Evolutionary conservation across 2,113 vertebrate species (phyloP), one percentile per base, ranked within the genome.

Genomic region (Saccopteryx leptura): DNA sequence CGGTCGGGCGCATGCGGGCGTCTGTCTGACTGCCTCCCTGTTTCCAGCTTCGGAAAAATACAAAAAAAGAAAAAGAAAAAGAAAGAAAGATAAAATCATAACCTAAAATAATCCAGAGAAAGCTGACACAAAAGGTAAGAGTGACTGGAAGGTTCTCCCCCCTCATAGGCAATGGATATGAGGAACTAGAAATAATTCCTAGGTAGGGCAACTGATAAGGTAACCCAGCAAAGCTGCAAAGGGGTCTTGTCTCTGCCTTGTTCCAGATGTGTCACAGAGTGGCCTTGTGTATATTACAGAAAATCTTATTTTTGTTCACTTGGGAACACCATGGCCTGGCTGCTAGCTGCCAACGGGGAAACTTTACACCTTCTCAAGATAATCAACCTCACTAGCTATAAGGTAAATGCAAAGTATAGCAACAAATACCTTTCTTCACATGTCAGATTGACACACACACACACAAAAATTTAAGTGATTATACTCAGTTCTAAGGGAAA

Each of bases 201-300:
- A 23, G 33, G 31, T 17, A 60, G 60, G 72, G 10, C 63, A 85
- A 39, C 39, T 61, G 9, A 15, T 33, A 88, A 50, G 26, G 13
- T 75, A 58, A 74, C 33, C 63, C 10, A 39, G 65, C 31, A 26
- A 48, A 79, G 48, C 23, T 50, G 18, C 18, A 52, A 68, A 81
- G 66, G 46, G 50, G 75, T 79, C 93, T 75, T 75, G 13, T 93
- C 48, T 79, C 58, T 91, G 50, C 61, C 60, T 93, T 93, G 4
- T 78, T 92, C 48, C 33, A 71, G 39, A 69, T 17, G 46, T 33
- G 10, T 69, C 56, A 46, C 60, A 9, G 58, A 65, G 39, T 66
- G 66, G 58, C 31, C 66, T 75, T 90, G n/a, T 86, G 60, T 74
- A 75, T 39, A 61, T 52, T 80, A 46, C 81, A 68, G 74, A 72